phyloP scores from a whole-genome alignment of 2,888 invertebrate genomes.

The Lasioglossum villosulum region DNA sequence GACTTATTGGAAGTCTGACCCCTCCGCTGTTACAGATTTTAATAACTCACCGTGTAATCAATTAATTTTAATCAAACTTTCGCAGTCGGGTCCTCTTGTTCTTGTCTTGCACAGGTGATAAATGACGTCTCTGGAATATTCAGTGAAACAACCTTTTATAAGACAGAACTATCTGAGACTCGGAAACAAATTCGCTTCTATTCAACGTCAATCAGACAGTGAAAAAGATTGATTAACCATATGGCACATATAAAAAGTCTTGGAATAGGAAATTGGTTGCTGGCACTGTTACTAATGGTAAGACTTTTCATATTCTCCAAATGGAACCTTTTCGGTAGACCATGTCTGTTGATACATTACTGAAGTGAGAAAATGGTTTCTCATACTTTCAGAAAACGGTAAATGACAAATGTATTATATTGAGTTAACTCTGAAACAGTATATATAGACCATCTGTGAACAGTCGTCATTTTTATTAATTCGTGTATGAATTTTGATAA shows the following conservation, averaged over 20 bases:
- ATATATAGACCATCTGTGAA: no score
- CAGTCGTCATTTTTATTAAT: no score
- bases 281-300: neutral
- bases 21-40: neutral
- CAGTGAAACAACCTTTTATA: neutral
- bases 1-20: constrained; percentile 1
- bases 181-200: neutral
- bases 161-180: neutral
- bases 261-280: neutral
- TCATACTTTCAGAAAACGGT: neutral
- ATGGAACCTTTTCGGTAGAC: neutral
- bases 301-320: neutral
- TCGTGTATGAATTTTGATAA: no score
- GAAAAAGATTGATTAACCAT: neutral
- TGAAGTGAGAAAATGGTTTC: neutral
- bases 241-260: neutral
- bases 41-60: neutral
- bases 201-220: neutral
- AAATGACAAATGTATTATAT: neutral
- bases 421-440: neutral
- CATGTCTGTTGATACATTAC: neutral
- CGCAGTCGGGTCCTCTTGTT: neutral
- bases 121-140: neutral
- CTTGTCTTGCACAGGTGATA: neutral
- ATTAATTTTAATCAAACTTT: constrained; percentile 7